Conservation (phyloP, 2,113 vertebrate species). For the Chrysemys picta region DNA sequence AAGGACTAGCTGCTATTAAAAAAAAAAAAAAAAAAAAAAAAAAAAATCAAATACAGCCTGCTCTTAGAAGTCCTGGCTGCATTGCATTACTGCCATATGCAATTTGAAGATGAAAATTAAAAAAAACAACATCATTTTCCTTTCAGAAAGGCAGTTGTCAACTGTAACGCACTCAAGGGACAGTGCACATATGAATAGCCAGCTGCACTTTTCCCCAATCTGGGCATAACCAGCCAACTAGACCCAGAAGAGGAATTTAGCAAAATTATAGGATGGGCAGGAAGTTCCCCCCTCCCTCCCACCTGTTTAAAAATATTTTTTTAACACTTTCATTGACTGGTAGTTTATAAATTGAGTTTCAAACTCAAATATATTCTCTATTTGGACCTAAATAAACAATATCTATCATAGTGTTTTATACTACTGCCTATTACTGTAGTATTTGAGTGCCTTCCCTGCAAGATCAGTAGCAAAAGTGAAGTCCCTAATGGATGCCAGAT, state of each 20-base stretch:
- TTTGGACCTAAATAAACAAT: not conserved
- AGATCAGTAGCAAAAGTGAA: not conserved
- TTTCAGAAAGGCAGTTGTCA: not conserved
- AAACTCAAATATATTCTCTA: not conserved
- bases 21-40: too few relatives aligned
- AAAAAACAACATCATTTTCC: not conserved
- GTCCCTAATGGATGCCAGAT: not conserved
- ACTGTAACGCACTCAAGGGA: too few relatives aligned
- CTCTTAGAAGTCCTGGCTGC: not conserved
- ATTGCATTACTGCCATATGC: not conserved
- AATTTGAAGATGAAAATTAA: not conserved
- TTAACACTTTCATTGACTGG: not conserved
- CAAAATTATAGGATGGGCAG: not conserved
- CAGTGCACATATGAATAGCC: not conserved
- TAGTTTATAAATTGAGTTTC: not conserved
- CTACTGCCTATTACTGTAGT: not conserved
- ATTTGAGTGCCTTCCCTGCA: not conserved
- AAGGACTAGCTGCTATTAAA: not conserved
- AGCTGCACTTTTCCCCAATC: not conserved
- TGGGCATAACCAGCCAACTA: not conserved
- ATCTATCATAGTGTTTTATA: not conserved
- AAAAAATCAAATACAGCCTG: not conserved
- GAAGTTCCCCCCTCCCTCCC: not conserved
- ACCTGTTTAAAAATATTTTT: not conserved
- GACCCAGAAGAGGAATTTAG: not conserved